These are phyloP conservation scores for Chloroceryle amazona DNA, from an alignment of 2,797 vertebrate species.

Conservation along the genomic window DNA sequence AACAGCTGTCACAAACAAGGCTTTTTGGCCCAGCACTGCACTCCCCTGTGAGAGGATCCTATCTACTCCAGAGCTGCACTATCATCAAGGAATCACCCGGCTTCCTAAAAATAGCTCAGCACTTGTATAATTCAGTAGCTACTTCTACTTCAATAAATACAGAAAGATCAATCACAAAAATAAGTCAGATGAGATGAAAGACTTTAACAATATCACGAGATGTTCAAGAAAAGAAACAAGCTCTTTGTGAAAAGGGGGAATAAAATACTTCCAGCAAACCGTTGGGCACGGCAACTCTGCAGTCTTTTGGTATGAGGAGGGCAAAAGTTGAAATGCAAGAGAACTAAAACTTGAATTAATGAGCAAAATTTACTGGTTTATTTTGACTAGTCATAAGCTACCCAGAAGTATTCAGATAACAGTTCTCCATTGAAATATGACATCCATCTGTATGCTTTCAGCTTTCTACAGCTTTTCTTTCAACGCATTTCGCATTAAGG, in stretches of 20 bases:
- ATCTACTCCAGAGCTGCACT: not conserved
- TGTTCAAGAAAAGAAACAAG: not conserved
- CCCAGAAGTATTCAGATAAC: not conserved
- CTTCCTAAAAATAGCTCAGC: not conserved
- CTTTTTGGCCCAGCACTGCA: not conserved
- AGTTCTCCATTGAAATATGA: not conserved
- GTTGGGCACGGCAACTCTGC: not conserved
- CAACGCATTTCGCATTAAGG: not conserved
- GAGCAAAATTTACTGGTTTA: not conserved
- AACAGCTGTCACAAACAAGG: not conserved
- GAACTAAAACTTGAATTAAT: not conserved
- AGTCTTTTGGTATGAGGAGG: not conserved
- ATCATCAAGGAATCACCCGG: not conserved
- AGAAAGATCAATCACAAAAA: not conserved
- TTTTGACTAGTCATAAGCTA: not conserved
- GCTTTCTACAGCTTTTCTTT: not conserved
- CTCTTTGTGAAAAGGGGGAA: not conserved
- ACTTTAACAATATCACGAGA: rapidly evolving
- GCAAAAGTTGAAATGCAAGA: not conserved
- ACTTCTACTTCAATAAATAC: not conserved
- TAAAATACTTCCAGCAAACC: not conserved
- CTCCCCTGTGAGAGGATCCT: not conserved
- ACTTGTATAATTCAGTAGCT: not conserved
- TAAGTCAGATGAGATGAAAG: not conserved
- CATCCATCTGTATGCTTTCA: not conserved